phyloP scores from a whole-genome alignment of 2,888 invertebrate genomes.

The Sinopyrophorus schimmeli region DNA sequence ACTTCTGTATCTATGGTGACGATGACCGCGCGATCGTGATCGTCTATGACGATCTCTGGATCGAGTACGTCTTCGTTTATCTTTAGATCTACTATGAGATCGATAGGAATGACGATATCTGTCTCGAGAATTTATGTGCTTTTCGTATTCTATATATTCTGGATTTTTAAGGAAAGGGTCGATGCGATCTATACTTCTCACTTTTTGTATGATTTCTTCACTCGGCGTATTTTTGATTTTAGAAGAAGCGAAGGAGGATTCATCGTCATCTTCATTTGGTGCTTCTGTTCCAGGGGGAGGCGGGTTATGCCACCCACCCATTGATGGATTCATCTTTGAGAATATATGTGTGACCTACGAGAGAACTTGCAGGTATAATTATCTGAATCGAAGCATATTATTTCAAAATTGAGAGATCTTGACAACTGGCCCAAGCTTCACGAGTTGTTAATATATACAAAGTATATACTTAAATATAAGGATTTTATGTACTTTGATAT shows the following conservation, averaged over 20 bases:
- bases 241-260: slow-evolving; percentile 30
- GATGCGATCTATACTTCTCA: slow-evolving; percentile 42
- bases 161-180: slow-evolving; percentile 50
- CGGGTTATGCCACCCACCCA: slow-evolving; percentile 48
- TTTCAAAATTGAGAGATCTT: slow-evolving; percentile 44
- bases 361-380: slow-evolving; percentile 59
- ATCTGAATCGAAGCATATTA: slow-evolving; percentile 48
- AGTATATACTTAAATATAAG: slow-evolving; percentile 17
- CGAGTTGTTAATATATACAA: slow-evolving; percentile 14
- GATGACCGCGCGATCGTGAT: slow-evolving; percentile 38
- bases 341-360: slow-evolving; percentile 53
- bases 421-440: slow-evolving; percentile 34
- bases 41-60: slow-evolving; percentile 25
- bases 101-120: slow-evolving; percentile 17
- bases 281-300: slow-evolving; percentile 54
- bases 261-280: slow-evolving; percentile 38
- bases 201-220: slow-evolving; percentile 18
- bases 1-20: slow-evolving; percentile 24
- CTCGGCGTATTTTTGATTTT: slow-evolving; percentile 21
- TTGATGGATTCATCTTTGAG: slow-evolving; percentile 46
- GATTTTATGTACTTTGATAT: slow-evolving; percentile 1
- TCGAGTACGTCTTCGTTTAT: slow-evolving; percentile 24
- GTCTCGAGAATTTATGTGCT: slow-evolving; percentile 25
- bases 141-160: slow-evolving; percentile 45
- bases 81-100: slow-evolving; percentile 38